phyloP scores from a whole-genome alignment of 2,888 invertebrate species.

The Sarcophaga variegata region DNA sequence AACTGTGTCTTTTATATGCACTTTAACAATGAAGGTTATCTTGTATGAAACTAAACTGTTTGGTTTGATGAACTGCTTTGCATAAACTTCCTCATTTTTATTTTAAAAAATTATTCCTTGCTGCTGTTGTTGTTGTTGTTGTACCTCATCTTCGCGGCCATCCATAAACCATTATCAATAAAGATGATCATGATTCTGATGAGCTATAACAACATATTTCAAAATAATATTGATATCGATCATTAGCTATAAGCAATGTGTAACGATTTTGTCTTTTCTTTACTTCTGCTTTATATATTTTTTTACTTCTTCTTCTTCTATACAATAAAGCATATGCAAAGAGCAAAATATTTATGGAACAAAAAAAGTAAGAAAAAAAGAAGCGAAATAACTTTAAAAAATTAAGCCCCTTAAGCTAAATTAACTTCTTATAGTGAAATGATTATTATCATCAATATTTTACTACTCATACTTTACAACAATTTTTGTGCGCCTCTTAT shows the following conservation, averaged over 20 bases:
- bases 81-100: conserved; percentile 58
- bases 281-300: background rate
- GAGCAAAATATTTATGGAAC: background rate
- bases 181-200: conserved; percentile 65
- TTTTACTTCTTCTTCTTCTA: background rate
- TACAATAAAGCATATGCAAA: conserved; percentile 9
- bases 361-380: conserved; percentile 4
- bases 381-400: conserved; percentile 46
- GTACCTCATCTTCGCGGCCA: conserved; percentile 17
- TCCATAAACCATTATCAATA: conserved; percentile 39
- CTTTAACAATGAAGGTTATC: background rate
- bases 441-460: conserved; percentile 68
- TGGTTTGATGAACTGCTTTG: conserved; percentile 51
- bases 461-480: conserved; percentile 65
- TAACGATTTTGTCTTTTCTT: conserved; percentile 53
- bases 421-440: conserved; percentile 68
- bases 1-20: background rate
- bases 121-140: background rate
- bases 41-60: conserved; percentile 3
- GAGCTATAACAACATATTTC: conserved; percentile 69
- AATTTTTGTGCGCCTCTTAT: conserved; percentile 33
- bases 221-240: conserved; percentile 69
- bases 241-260: conserved; percentile 68
- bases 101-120: background rate
- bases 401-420: conserved; percentile 65